Conservation (phyloP, 2,888 invertebrate species). For the Spodoptera exigua region DNA sequence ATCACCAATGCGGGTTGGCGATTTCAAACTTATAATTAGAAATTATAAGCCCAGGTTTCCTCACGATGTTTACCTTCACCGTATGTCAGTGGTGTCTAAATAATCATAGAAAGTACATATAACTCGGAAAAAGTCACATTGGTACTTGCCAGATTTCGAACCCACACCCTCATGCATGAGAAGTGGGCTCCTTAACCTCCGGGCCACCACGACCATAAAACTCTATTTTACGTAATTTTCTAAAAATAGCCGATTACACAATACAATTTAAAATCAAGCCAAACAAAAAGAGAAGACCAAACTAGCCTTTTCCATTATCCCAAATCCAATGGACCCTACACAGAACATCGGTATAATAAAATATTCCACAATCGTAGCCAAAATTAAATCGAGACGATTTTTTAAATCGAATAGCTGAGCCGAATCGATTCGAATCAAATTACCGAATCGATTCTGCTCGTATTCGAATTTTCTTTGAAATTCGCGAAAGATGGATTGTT, state of each 20-base stretch:
- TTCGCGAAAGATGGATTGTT: conserved; percentile 35
- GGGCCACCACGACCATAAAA: no score
- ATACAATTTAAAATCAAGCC: neutral
- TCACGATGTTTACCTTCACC: no score
- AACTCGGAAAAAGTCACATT: no score
- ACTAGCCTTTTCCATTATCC: conserved; percentile 15
- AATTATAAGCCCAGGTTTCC: no score
- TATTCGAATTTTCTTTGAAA: conserved; percentile 39
- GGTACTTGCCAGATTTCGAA: no score
- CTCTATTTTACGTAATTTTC: no score
- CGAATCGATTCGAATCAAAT: conserved; percentile 30
- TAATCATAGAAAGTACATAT: no score
- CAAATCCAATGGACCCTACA: conserved; percentile 10
- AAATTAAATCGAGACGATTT: conserved; percentile 36
- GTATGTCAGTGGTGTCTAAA: no score
- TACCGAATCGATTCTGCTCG: conserved; percentile 41
- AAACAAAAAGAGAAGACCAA: conserved; percentile 14
- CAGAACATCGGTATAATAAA: conserved; percentile 8
- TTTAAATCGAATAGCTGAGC: conserved; percentile 33
- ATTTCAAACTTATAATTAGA: no score
- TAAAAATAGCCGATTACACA: neutral
- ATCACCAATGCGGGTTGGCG: no score
- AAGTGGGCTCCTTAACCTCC: no score
- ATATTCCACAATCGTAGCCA: conserved; percentile 13
- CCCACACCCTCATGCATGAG: no score